These are phyloP conservation scores for Lepus townsendii DNA, from an alignment of 2,797 vertebrate species.

Conservation along the genomic window DNA sequence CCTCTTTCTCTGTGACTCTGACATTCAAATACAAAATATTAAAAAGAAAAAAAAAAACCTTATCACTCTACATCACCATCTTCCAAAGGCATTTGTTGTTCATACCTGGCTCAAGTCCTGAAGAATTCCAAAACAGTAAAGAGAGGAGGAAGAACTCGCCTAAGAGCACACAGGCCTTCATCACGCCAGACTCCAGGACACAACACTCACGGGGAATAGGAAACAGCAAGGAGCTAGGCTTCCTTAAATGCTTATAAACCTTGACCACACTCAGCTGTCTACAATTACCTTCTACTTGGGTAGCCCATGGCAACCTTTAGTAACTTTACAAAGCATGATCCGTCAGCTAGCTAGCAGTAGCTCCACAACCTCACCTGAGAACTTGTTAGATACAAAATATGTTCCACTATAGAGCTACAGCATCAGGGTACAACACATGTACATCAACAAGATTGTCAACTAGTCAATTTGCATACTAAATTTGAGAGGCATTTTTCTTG, in stretches of 20 bases:
- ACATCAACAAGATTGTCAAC: not conserved
- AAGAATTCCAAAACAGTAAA: slow-evolving; percentile 24
- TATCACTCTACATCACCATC: not conserved
- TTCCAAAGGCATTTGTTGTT: not conserved
- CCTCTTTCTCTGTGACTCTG: too few species aligned
- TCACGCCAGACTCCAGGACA: not conserved
- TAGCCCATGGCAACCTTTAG: not conserved
- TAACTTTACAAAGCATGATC: not conserved
- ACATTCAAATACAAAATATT: too few species aligned
- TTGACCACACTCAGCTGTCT: slow-evolving; percentile 43
- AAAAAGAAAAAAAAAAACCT: too few species aligned
- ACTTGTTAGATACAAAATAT: not conserved
- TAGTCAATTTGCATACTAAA: not conserved
- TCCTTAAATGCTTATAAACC: not conserved
- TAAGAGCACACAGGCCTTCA: not conserved
- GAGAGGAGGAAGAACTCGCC: not conserved
- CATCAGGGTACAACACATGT: not conserved
- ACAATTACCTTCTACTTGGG: not conserved
- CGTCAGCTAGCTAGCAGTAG: not conserved
- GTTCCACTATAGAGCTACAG: not conserved
- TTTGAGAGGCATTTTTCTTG: not conserved
- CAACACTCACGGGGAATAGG: not conserved
- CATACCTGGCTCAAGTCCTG: slow-evolving; percentile 16
- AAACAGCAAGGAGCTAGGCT: accelerated
- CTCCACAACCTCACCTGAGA: not conserved